These are phyloP conservation scores for Macrosteles quadrilineatus DNA, from an alignment of 1,140 invertebrate genomes.

Conservation along the genomic window DNA sequence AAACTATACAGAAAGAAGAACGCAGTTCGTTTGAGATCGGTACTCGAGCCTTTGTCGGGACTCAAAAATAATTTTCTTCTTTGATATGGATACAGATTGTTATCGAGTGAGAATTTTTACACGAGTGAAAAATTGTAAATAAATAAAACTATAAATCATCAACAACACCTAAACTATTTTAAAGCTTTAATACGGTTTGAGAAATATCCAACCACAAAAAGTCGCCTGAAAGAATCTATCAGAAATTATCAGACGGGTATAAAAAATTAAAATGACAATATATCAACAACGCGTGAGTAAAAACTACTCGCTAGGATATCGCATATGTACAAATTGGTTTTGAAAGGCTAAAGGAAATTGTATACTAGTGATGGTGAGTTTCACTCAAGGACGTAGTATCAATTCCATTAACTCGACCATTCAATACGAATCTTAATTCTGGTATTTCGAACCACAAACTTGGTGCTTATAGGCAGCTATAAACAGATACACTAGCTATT, in stretches of 20 bases:
- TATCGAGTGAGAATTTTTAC: slow-evolving; percentile 10
- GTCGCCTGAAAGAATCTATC: not conserved
- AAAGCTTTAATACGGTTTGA: slow-evolving; percentile 9
- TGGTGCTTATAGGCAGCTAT: not conserved
- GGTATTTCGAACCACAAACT: not conserved
- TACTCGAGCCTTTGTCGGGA: not conserved
- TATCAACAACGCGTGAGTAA: not conserved
- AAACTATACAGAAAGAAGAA: not conserved
- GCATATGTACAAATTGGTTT: not conserved
- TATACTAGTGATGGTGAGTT: not conserved
- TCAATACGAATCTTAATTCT: not conserved
- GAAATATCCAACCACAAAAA: not conserved
- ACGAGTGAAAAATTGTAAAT: not conserved
- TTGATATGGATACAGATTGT: slow-evolving; percentile 22
- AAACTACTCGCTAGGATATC: not conserved
- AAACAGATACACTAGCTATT: not conserved
- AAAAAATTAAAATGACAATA: not conserved
- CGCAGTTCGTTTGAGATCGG: not conserved
- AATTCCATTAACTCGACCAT: too few relatives aligned
- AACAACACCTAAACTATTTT: slow-evolving; percentile 23
- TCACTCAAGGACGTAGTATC: too few relatives aligned
- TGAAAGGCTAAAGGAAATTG: not conserved
- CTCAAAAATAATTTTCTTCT: not conserved
- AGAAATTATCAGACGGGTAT: not conserved
- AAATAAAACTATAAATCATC: slow-evolving; percentile 15